Evolutionary conservation across 2,113 vertebrate species (phyloP).

Genomic region (Mus musculus): GRCm39 chr10:103001001-103001500

Average conservation of each 20-base stretch:
- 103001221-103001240: neutral
- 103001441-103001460: neutral
- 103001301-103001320: neutral
- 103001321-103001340: neutral
- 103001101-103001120: neutral
- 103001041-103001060: neutral
- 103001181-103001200: neutral
- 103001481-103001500: neutral
- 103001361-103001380: neutral
- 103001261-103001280: neutral
- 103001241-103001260: neutral
- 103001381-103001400: neutral
- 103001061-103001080: neutral
- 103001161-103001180: neutral
- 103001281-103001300: neutral
- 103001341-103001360: neutral
- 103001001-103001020: neutral
- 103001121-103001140: neutral
- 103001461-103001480: neutral
- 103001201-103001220: neutral
- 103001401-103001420: neutral
- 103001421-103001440: neutral
- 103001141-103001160: too few species aligned
- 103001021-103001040: neutral
- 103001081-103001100: neutral